These are phyloP conservation scores for Menura novaehollandiae DNA, from an alignment of 2,113 vertebrate species.

Conservation along the genomic window DNA sequence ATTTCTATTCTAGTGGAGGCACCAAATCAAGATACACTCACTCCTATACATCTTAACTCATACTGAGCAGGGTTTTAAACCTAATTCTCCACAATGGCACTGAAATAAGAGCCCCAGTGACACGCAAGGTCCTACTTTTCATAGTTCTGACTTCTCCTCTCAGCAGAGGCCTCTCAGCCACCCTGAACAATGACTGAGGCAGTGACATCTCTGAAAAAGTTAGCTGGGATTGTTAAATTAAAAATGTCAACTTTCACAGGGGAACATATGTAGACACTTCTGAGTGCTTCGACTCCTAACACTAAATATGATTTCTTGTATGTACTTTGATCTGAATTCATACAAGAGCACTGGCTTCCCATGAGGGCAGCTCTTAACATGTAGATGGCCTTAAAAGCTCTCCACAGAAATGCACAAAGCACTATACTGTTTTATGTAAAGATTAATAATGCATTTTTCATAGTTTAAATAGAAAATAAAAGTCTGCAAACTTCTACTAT, in stretches of 20 bases:
- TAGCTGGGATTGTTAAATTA: neutral
- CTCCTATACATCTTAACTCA: neutral
- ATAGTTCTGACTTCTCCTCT: neutral
- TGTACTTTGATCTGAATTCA: neutral
- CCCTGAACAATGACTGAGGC: rapidly evolving
- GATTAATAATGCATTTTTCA: neutral
- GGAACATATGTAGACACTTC: neutral
- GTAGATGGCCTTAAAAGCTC: neutral
- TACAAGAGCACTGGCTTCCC: neutral
- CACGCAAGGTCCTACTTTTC: neutral
- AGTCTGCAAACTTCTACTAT: neutral
- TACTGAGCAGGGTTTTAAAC: neutral
- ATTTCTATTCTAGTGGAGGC: neutral
- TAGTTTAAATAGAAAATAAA: neutral
- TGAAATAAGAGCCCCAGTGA: neutral
- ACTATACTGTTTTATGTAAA: neutral
- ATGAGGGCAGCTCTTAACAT: neutral
- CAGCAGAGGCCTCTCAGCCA: neutral
- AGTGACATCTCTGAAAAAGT: neutral
- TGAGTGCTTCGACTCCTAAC: neutral
- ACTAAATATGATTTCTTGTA: neutral
- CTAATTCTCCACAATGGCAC: neutral
- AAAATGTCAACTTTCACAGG: neutral
- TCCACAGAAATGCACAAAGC: neutral
- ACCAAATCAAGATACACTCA: neutral